Evolutionary conservation across 2,888 invertebrate genomes (phyloP).

Genomic region (Acanthoscelides obtectus): DNA sequence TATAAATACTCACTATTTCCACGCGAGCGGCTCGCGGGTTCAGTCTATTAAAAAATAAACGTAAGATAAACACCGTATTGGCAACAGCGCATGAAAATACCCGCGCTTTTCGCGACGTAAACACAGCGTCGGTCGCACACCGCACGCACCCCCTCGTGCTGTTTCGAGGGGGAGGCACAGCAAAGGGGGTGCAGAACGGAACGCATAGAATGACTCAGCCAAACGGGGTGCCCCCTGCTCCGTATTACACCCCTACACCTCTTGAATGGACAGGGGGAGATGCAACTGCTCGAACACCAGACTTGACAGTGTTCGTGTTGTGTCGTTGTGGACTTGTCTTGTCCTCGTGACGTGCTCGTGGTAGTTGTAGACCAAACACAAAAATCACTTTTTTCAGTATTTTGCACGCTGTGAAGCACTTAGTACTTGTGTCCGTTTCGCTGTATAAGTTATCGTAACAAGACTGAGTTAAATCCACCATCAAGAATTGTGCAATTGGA

Average conservation of each 20-base stretch:
- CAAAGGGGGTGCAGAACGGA: slow-evolving; percentile 14
- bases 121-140: neutral
- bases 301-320: slow-evolving; percentile 45
- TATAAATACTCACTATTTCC: no score
- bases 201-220: slow-evolving; percentile 41
- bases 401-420: neutral
- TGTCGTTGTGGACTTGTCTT: slow-evolving; percentile 38
- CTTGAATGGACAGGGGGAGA: slow-evolving; percentile 40
- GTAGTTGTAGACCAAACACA: slow-evolving; percentile 25
- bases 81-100: slow-evolving; percentile 6
- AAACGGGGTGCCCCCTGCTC: slow-evolving; percentile 24
- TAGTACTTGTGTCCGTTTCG: neutral
- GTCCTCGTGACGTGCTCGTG: slow-evolving; percentile 41
- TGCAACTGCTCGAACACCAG: slow-evolving; percentile 41
- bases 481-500: neutral
- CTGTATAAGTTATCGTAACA: neutral
- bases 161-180: slow-evolving; percentile 10
- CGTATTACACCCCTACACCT: slow-evolving; percentile 30
- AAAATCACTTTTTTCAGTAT: slow-evolving; percentile 17
- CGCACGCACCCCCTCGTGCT: slow-evolving; percentile 16
- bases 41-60: no score
- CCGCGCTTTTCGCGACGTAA: slow-evolving; percentile 3
- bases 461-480: neutral
- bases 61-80: no score
- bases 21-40: no score